Evolutionary conservation across 2,113 vertebrate genomes (phyloP), one percentile per base, ranked within the genome.

Genomic region (Pollimyrus isidori): DNA sequence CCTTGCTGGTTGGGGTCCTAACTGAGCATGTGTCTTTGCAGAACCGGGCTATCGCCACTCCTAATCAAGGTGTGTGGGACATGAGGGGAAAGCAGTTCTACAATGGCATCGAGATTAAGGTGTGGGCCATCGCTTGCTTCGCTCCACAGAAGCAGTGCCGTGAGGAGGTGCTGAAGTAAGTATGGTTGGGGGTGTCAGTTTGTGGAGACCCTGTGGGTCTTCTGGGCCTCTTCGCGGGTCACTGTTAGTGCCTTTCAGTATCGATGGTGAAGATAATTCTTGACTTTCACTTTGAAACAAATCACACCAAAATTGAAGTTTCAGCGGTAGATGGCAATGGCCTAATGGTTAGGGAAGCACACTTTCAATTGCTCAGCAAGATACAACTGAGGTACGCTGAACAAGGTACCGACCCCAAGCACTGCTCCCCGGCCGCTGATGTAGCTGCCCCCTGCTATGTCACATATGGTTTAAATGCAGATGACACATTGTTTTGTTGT

Each of bases 61-160:
- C 98, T 92, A 99, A 99, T 95, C 98, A 99, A 91, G 98, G 98
- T 87, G 98, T 99, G 92, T 99, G 98, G 98, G 98, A 99, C 95
- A 99, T 99, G 98, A 94, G 98, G 88, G 98, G 98, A 89, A 99
- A 99, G 92, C 98, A 99, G 96, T 99, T 99, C 95, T 99, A 99
- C 95, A 99, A 99, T 58, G 98, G 98, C 92, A 99, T 99, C 45
- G 98, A 99, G 96, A 99, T 99, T 96, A 99, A 99, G 95, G 98
- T 99, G 91, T 99, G 98, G 98, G 98, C 98, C 39, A 99, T 99
- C 65, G 98, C 98, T 89, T 99, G 98, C 96, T 99, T 99, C 92
- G 98, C 98, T 93, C 98, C 98, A 0, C 98, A 99, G 96, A 99
- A 99, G 92, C 98, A 99, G 93, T 99, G 98, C 94, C 95, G 98